Evolutionary conservation across 2,797 vertebrate genomes (phyloP), one percentile per base, ranked within the genome.

Genomic region (Enteromius afrohamiltoni): DNA sequence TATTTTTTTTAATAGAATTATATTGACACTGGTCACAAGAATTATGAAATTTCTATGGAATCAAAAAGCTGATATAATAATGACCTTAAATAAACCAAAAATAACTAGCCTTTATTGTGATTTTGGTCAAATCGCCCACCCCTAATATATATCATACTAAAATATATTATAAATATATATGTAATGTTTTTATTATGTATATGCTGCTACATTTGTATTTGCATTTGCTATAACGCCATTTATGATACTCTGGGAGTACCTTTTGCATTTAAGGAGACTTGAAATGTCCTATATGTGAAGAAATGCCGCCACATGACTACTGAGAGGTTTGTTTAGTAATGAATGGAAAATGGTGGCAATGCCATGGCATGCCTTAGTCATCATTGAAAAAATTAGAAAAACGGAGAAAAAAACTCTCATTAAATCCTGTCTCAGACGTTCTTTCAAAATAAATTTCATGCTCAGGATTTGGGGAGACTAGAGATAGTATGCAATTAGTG

Each of bases 381-480:
- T 77, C 47, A 23, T 6, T 62, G 45, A 77, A 3, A 45, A 65
- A 77, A 64, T 26, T 40, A 10, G 7, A 49, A 62, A 74, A 77
- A 13, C 7, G 34, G 23, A 49, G 55, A 29, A 51, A 78, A 53
- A 26, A 23, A 31, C 11, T 45, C 8, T 67, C 58, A 21, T 21
- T 49, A 40, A 45, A 45, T 65, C 14, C 42, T 70, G 42, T 31
- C 29, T 40, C 17, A 13, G 10, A 83, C 10, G 1, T 65, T 60
- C 17, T 55, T 82, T 79, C 60, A 83, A 47, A 11, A 8, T 34
- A 77, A 17, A 79, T 69, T 79, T 86, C 85, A 86, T 86, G 81
- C 85, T 83, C 34, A 53, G 23, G n/a, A 58, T 45, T 79, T 53
- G 45, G n/a, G 40, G 21, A 40, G 62, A 37, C 78, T 45, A 16